Evolutionary conservation across 2,113 vertebrate species (phyloP).

Genomic region (Cathartes aura): DNA sequence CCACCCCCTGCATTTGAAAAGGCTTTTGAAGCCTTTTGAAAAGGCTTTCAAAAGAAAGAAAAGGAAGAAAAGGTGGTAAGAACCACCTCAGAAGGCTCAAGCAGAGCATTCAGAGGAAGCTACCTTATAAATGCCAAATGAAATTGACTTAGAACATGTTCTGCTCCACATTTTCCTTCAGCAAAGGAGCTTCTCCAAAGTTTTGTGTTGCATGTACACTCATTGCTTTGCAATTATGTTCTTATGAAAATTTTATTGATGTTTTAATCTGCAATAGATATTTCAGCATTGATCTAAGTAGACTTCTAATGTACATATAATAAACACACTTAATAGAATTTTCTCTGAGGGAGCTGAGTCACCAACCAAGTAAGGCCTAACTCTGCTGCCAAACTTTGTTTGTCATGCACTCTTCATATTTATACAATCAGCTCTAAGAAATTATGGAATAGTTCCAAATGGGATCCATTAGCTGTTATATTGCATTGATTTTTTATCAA

Average conservation of each 20-base stretch:
- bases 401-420: not conserved
- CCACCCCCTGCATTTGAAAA: not conserved
- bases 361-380: not conserved
- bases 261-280: not conserved
- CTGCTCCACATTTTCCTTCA: not conserved
- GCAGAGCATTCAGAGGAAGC: not conserved
- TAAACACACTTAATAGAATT: not conserved
- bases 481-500: not conserved
- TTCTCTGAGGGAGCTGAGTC: not conserved
- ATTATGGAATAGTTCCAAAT: not conserved
- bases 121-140: not conserved
- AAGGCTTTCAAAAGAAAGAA: not conserved
- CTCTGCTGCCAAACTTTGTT: not conserved
- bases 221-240: not conserved
- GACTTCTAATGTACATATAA: not conserved
- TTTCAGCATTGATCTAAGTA: not conserved
- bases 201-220: not conserved
- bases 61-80: not conserved
- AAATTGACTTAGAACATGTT: not conserved
- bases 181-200: not conserved
- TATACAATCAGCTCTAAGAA: not conserved
- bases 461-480: not conserved
- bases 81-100: not conserved
- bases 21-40: not conserved
- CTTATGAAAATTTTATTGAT: not conserved